phyloP scores from a whole-genome alignment of 2,888 invertebrate genomes.

The Aquatica leii region DNA sequence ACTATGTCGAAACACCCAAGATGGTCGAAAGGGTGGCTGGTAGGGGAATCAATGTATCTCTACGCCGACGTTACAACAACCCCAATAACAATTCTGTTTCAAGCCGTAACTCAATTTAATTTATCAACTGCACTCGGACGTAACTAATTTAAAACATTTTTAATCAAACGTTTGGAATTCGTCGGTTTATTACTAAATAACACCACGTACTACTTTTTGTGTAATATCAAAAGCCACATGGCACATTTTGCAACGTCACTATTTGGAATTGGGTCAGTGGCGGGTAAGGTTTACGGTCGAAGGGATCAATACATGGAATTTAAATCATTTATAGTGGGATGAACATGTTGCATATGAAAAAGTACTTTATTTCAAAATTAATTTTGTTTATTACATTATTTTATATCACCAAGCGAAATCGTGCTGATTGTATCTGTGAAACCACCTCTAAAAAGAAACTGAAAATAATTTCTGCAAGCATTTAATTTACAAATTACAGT shows the following conservation, averaged over 20 bases:
- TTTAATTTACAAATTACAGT: too few relatives aligned
- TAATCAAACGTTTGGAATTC: neutral
- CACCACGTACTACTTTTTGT: slow-evolving; percentile 7
- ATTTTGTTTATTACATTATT: too few relatives aligned
- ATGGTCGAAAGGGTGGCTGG: slow-evolving; percentile 36
- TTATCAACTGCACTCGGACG: too few relatives aligned
- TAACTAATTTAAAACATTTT: neutral
- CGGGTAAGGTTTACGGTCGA: neutral
- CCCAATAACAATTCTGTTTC: too few relatives aligned
- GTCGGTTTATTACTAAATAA: neutral
- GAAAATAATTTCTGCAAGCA: too few relatives aligned
- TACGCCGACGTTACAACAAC: slow-evolving; percentile 22
- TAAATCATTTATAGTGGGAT: too few relatives aligned
- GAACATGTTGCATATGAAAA: too few relatives aligned
- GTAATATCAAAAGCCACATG: slow-evolving; percentile 12
- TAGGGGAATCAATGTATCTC: slow-evolving; percentile 31
- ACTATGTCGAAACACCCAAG: slow-evolving; percentile 43
- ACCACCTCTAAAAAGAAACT: too few relatives aligned
- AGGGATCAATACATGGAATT: neutral
- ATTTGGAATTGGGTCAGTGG: slow-evolving; percentile 4
- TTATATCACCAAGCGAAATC: too few relatives aligned
- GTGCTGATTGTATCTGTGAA: too few relatives aligned
- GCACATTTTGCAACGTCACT: slow-evolving; percentile 19
- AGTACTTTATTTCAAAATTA: too few relatives aligned
- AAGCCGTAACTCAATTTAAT: too few relatives aligned